Conservation (phyloP, 2,888 invertebrate genomes). For the Scrobipalpa costella region DNA sequence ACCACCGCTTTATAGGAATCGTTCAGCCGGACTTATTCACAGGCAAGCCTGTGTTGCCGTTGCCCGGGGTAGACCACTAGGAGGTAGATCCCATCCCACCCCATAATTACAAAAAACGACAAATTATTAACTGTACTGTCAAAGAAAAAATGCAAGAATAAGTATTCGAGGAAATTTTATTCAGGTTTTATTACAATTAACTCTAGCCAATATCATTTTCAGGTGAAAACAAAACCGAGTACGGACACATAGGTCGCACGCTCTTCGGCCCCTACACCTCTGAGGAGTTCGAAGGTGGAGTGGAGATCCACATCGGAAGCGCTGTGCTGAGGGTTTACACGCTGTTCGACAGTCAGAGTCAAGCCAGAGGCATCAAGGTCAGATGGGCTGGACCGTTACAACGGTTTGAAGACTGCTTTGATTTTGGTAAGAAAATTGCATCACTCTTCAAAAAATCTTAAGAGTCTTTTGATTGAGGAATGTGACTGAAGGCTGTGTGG, state of each 20-base stretch:
- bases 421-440: slow-evolving; percentile 60
- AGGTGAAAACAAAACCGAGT: slow-evolving; percentile 47
- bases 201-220: slow-evolving; percentile 18
- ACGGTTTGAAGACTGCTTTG: slow-evolving; percentile 74
- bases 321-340: slow-evolving; percentile 60
- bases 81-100: no score
- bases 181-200: no score
- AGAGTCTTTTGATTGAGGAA: background rate
- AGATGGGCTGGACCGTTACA: slow-evolving; percentile 54
- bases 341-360: slow-evolving; percentile 47
- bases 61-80: no score
- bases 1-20: no score
- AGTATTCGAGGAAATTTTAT: no score
- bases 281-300: slow-evolving; percentile 57
- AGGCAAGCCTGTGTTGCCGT: no score
- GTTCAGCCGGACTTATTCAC: no score
- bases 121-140: no score
- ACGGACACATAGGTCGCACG: slow-evolving; percentile 66
- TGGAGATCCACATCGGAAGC: slow-evolving; percentile 52
- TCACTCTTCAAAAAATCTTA: background rate
- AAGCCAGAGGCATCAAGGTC: slow-evolving; percentile 62
- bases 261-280: slow-evolving; percentile 51
- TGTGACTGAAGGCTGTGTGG: no score
- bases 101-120: no score
- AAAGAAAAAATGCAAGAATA: no score